A percentile compares a stretch with the other conserved stretches of the same genome.
These are phyloP conservation scores for Pteronotus mesoamericanus DNA, from an alignment of 2,797 vertebrate species.

Conservation along the genomic window DNA sequence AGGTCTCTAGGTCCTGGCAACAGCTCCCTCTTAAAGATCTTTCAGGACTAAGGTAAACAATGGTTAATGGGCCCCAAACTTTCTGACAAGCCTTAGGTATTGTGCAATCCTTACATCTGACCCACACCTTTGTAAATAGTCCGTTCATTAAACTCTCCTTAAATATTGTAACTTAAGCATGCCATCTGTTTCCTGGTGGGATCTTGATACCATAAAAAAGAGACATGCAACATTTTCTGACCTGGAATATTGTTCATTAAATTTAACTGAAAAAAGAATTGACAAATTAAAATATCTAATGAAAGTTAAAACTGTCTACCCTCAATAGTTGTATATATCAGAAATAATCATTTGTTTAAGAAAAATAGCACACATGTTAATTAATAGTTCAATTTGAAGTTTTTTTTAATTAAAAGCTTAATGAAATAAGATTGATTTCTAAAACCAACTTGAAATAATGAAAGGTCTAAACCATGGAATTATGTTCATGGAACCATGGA, in stretches of 20 bases:
- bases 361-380: slow-evolving; percentile 19
- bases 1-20: background rate
- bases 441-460: slow-evolving; percentile 21
- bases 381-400: slow-evolving; percentile 15
- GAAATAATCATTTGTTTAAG: slow-evolving; percentile 24
- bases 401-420: slow-evolving; percentile 42
- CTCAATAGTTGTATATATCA: background rate
- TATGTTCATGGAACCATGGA: background rate
- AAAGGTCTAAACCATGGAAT: background rate
- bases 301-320: background rate
- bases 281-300: background rate
- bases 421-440: slow-evolving; percentile 19
- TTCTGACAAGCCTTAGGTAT: background rate
- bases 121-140: background rate
- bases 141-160: background rate
- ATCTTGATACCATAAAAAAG: background rate
- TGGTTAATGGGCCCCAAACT: background rate
- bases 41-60: background rate
- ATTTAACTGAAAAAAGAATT: background rate
- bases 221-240: background rate
- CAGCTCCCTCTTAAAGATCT: background rate
- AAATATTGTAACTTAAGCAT: background rate
- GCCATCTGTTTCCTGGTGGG: background rate
- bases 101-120: background rate
- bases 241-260: background rate